Evolutionary conservation across 2,888 invertebrate species (phyloP), one percentile per base, ranked within the genome.

Genomic region (Amphipoea oculea): DNA sequence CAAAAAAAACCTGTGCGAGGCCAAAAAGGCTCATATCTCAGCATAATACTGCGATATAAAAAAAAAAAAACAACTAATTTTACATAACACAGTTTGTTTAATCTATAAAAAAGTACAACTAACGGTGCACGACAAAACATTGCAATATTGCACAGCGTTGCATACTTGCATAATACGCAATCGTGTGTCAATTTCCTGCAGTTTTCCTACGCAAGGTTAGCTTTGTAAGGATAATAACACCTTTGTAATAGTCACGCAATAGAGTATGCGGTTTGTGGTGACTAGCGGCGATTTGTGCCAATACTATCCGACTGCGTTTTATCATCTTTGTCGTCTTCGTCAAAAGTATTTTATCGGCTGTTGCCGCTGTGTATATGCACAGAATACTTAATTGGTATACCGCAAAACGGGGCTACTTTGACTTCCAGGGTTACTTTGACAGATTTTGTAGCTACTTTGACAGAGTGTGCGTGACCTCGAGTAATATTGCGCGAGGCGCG

Each of bases 111-210:
- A 48, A 42, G 0, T 36, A 71, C 9, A 71, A 62, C 67, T 11
- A 73, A n/a, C 66, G 48, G 54, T 73, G 65, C 80, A 67, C 65
- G 60, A 70, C 80, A 42, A 65, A 79, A 70, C 48, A 71, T 76
- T 67, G 62, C 84, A 45, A 66, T 84, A 86, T 54, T n/a, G 62
- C 48, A 17, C 4, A 36, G 54, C 29, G 36, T 62, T 76, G 72
- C 62, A 42, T 51, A 23, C 65, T 65, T 65, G 40, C 40, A 11
- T 40, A 40, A 23, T 23, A 36, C 60, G 54, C 29, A 78, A 74
- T 36, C n/a, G 40, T 74, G 42, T 82, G 54, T 74, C 83, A 86
- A 84, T 84, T 78, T 84, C 86, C 78, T 86, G 68, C n/a, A 36
- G 17, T 60, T 73, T 65, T 60, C 67, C n/a, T 48, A 42, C 20